Evolutionary conservation across 1,140 invertebrate genomes (phyloP).

Genomic region (Pogonomyrmex californicus): DNA sequence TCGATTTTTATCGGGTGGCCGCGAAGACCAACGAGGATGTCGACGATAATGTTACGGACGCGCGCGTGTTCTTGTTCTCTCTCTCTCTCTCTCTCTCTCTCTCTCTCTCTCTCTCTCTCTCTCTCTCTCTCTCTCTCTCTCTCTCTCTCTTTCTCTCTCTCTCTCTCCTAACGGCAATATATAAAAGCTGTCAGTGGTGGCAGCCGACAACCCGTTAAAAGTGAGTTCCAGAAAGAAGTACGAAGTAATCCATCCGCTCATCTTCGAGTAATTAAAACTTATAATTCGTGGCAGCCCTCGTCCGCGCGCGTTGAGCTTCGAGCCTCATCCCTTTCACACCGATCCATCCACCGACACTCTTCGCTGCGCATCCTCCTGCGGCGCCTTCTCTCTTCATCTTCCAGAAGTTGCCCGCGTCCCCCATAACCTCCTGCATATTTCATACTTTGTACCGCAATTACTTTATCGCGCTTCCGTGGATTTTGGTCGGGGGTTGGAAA

Average conservation of each 20-base stretch:
- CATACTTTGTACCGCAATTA: constrained; percentile 78
- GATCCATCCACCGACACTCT: constrained; percentile 57
- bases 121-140: neutral
- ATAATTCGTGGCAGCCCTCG: constrained; percentile 77
- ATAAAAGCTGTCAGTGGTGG: constrained; percentile 56
- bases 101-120: constrained; percentile 13
- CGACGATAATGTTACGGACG: constrained; percentile 17
- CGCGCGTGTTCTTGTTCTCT: neutral
- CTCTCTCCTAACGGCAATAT: constrained; percentile 35
- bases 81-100: constrained; percentile 20
- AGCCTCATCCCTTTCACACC: constrained; percentile 54
- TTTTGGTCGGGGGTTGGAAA: constrained; percentile 66
- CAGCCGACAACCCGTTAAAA: constrained; percentile 68
- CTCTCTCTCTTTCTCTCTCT: constrained; percentile 25
- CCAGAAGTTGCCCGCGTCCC: constrained; percentile 49
- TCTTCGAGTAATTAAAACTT: constrained; percentile 83
- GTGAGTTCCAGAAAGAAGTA: constrained; percentile 72
- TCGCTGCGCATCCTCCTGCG: constrained; percentile 33
- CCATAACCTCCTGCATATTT: constrained; percentile 80
- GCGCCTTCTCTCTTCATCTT: constrained; percentile 64
- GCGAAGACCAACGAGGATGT: constrained; percentile 14
- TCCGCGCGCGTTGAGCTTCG: constrained; percentile 41
- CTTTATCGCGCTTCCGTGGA: constrained; percentile 78
- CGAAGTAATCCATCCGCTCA: constrained; percentile 81
- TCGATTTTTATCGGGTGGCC: constrained; percentile 69